These are phyloP conservation scores for Amphimedon queenslandica DNA, from an alignment of 37 sponge, comb jelly and placozoan genomes.

Conservation along the genomic window DNA sequence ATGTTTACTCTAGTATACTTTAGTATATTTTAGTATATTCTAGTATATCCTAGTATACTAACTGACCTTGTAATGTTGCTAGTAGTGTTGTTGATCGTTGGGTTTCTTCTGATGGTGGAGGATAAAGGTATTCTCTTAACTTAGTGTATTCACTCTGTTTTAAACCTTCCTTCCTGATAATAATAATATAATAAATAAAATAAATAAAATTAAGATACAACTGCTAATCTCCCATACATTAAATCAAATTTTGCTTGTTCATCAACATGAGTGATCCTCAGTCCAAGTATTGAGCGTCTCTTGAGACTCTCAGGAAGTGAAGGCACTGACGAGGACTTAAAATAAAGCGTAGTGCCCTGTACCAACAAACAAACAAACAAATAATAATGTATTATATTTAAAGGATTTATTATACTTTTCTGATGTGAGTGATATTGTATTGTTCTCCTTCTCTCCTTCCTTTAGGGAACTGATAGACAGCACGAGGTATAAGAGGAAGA, in stretches of 20 bases:
- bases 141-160: slow-evolving; percentile 23
- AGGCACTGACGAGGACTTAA: slow-evolving; percentile 17
- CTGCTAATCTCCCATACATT: slow-evolving; percentile 26
- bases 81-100: slow-evolving; percentile 18
- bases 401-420: slow-evolving; percentile 11
- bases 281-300: slow-evolving; percentile 4
- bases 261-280: slow-evolving; percentile 39
- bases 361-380: not conserved
- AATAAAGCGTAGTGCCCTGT: slow-evolving; percentile 43
- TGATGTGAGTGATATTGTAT: slow-evolving; percentile 35
- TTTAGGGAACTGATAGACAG: slow-evolving; percentile 20
- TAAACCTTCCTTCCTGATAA: slow-evolving; percentile 27
- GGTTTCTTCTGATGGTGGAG: not conserved
- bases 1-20: not conserved
- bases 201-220: not conserved
- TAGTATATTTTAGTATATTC: not conserved
- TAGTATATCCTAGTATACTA: not conserved
- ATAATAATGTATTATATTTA: not conserved
- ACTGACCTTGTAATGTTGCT: slow-evolving; percentile 59
- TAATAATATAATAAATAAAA: not conserved
- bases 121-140: slow-evolving; percentile 10
- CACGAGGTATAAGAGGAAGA: slow-evolving; percentile 46
- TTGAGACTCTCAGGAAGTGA: slow-evolving; percentile 31
- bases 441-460: slow-evolving; percentile 39
- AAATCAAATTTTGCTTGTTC: slow-evolving; percentile 39